These are phyloP conservation scores for Umimayanthus kanabou DNA, from an alignment of 92 coral and sea anemone species.

Conservation along the genomic window DNA sequence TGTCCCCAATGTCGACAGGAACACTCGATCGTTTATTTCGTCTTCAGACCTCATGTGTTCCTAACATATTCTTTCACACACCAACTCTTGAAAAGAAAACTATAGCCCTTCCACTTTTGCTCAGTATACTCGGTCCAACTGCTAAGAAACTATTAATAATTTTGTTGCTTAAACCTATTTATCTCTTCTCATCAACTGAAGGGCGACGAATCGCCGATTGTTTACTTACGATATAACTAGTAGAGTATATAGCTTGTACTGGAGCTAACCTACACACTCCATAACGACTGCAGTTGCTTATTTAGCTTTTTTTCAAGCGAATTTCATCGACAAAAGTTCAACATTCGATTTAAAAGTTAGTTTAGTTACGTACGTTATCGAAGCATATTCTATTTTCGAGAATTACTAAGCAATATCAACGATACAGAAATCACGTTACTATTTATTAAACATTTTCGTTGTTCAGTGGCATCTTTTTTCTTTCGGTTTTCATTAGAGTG, in stretches of 20 bases:
- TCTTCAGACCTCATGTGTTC: background rate
- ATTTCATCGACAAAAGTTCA: background rate
- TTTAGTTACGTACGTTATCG: background rate
- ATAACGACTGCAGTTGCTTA: too few relatives aligned
- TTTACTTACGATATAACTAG: background rate
- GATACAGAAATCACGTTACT: background rate
- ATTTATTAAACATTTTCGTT: background rate
- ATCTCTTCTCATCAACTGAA: too few relatives aligned
- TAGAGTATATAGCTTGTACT: background rate
- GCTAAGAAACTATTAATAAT: background rate
- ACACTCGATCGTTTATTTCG: background rate
- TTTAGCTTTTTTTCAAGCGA: background rate
- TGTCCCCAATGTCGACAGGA: too few relatives aligned
- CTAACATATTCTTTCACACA: background rate
- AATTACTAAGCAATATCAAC: background rate
- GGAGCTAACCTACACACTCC: background rate
- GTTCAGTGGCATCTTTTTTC: background rate
- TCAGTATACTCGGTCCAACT: background rate
- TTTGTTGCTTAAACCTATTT: too few relatives aligned
- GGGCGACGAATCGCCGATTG: too few relatives aligned
- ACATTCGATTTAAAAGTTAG: background rate
- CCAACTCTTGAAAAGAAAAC: background rate
- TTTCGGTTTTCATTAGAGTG: background rate
- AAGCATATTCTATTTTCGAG: background rate
- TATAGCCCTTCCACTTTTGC: background rate